Conservation (phyloP, 2,797 vertebrate species). For the Rachycentron canadum region DNA sequence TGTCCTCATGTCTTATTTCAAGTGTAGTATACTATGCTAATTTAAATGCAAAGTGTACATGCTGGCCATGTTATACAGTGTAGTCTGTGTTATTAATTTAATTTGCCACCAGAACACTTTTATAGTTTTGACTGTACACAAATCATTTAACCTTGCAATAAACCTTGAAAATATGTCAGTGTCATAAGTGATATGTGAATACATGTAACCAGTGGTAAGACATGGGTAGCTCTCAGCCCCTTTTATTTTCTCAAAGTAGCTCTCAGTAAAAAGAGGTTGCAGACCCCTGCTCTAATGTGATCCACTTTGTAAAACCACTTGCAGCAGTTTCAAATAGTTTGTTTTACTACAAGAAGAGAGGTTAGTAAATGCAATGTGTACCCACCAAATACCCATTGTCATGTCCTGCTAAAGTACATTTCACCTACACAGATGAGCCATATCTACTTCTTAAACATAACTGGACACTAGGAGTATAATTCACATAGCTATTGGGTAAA, state of each 20-base stretch:
- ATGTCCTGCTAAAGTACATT: neutral
- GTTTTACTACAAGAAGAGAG: too few species aligned
- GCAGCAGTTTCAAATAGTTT: too few species aligned
- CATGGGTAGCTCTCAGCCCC: too few species aligned
- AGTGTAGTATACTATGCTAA: conserved; percentile 60
- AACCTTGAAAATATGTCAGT: conserved; percentile 23
- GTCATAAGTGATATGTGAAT: neutral
- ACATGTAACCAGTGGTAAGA: too few species aligned
- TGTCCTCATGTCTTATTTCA: conserved; percentile 65
- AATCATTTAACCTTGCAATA: conserved; percentile 62
- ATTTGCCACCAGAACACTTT: conserved; percentile 61
- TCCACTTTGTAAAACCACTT: too few species aligned
- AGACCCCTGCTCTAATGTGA: too few species aligned
- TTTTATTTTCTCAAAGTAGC: too few species aligned
- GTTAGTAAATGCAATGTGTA: neutral
- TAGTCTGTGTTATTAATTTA: conserved; percentile 68
- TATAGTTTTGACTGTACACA: conserved; percentile 52
- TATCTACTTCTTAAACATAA: neutral
- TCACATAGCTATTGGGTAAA: neutral
- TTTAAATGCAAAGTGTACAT: conserved; percentile 76
- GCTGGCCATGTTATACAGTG: conserved; percentile 81
- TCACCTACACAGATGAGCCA: too few species aligned
- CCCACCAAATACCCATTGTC: neutral
- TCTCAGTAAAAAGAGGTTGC: too few species aligned
- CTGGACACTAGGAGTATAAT: neutral